A percentile compares a stretch with the other conserved stretches of the same genome.
Evolutionary conservation across 2,113 vertebrate genomes (phyloP).

Genomic region (Poicephalus meyeri): DNA sequence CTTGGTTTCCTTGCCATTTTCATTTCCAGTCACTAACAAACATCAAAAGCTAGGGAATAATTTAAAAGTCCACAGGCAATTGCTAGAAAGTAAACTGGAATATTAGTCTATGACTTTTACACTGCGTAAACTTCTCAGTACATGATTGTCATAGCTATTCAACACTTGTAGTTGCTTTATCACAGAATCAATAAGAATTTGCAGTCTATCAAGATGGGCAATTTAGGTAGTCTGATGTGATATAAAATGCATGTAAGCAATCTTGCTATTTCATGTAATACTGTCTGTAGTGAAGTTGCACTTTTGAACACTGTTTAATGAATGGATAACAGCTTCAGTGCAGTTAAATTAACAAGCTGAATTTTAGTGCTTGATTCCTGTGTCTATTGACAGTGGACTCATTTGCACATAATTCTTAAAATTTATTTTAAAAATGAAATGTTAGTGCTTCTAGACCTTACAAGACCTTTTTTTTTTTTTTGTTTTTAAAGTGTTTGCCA

Average conservation of each 20-base stretch:
- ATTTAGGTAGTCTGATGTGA: neutral
- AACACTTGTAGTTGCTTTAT: slow-evolving; percentile 33
- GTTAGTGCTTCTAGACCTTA: neutral
- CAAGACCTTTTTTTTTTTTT: neutral
- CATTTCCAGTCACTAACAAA: slow-evolving; percentile 52
- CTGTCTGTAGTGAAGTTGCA: neutral
- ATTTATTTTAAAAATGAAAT: neutral
- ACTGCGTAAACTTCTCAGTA: neutral
- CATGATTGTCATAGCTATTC: slow-evolving; percentile 36
- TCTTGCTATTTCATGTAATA: neutral
- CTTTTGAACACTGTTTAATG: neutral
- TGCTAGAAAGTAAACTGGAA: slow-evolving; percentile 50
- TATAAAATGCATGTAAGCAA: neutral
- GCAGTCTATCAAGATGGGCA: neutral
- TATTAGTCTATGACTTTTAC: slow-evolving; percentile 28
- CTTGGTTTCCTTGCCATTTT: slow-evolving; percentile 51
- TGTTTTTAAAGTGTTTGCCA: neutral
- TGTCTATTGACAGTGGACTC: neutral
- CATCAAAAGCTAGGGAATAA: slow-evolving; percentile 3
- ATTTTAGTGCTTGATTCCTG: neutral
- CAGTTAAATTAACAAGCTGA: neutral
- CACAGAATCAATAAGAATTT: slow-evolving; percentile 58
- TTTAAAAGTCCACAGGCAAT: slow-evolving; percentile 51
- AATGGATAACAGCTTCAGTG: neutral
- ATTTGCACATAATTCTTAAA: neutral